These are phyloP conservation scores for Cremastinae sp. DNA, from an alignment of 2,888 invertebrate species.

Conservation along the genomic window DNA sequence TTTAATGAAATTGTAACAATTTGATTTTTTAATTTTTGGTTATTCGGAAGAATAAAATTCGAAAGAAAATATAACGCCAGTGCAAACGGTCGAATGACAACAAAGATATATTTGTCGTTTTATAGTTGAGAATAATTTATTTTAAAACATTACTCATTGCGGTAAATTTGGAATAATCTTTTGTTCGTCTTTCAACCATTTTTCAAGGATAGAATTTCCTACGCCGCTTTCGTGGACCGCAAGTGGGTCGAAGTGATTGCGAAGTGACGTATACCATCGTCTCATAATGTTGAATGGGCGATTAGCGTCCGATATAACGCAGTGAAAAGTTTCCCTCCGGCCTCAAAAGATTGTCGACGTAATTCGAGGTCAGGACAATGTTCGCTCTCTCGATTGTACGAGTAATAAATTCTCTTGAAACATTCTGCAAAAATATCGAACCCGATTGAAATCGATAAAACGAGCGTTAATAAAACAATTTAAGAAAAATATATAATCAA, in stretches of 20 bases:
- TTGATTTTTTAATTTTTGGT: no score
- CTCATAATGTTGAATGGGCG: conserved; percentile 21
- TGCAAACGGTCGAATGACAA: no score
- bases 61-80: no score
- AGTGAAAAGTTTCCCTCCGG: conserved; percentile 21
- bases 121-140: no score
- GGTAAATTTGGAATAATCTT: no score
- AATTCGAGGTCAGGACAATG: conserved; percentile 13
- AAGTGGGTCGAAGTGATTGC: conserved; percentile 52
- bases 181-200: conserved; percentile 5
- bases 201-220: conserved; percentile 19
- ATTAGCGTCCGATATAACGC: conserved; percentile 19
- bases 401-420: conserved; percentile 5
- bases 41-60: no score
- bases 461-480: no score
- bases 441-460: no score
- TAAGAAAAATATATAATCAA: no score
- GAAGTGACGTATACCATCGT: conserved; percentile 15
- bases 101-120: no score
- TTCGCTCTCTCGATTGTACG: background rate
- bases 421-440: background rate
- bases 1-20: background rate
- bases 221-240: conserved; percentile 11
- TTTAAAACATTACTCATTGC: no score
- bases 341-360: conserved; percentile 27